phyloP scores from a whole-genome alignment of 1,140 invertebrate species.

The Sitophilus oryzae region DNA sequence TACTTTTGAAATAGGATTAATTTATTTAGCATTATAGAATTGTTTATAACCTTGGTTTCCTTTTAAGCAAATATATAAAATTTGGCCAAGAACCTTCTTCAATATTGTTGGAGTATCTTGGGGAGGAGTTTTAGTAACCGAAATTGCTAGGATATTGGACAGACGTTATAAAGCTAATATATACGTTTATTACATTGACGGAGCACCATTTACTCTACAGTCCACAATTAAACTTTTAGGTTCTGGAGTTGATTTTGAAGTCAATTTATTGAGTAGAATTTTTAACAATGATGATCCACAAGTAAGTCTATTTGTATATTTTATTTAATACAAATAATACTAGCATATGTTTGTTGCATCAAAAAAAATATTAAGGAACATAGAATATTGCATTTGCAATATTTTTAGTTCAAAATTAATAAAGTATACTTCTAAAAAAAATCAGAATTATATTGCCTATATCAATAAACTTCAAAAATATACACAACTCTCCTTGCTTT shows the following conservation, averaged over 20 bases:
- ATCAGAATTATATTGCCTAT: too few relatives aligned
- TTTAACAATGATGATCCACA: conserved; percentile 36
- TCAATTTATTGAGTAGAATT: conserved; percentile 33
- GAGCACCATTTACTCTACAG: conserved; percentile 39
- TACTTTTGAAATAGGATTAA: too few relatives aligned
- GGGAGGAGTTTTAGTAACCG: conserved; percentile 40
- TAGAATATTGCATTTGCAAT: too few relatives aligned
- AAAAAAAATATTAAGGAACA: too few relatives aligned
- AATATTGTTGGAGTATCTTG: conserved; percentile 42
- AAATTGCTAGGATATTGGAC: conserved; percentile 39
- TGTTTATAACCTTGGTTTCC: conserved; percentile 2
- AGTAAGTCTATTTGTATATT: conserved; percentile 17
- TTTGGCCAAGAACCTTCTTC: conserved; percentile 38
- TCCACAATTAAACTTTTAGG: conserved; percentile 35
- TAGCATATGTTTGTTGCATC: too few relatives aligned
- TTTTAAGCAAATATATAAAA: conserved; percentile 35
- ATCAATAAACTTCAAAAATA: too few relatives aligned
- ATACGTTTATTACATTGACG: conserved; percentile 40
- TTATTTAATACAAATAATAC: neutral
- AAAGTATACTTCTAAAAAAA: too few relatives aligned
- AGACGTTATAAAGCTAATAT: conserved; percentile 31
- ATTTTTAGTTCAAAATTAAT: too few relatives aligned
- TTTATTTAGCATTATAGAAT: neutral
- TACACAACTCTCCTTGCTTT: too few relatives aligned
- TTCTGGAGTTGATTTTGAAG: conserved; percentile 22